phyloP scores from a whole-genome alignment of 2,888 invertebrate genomes.

The Caenorhabditis becei region DNA sequence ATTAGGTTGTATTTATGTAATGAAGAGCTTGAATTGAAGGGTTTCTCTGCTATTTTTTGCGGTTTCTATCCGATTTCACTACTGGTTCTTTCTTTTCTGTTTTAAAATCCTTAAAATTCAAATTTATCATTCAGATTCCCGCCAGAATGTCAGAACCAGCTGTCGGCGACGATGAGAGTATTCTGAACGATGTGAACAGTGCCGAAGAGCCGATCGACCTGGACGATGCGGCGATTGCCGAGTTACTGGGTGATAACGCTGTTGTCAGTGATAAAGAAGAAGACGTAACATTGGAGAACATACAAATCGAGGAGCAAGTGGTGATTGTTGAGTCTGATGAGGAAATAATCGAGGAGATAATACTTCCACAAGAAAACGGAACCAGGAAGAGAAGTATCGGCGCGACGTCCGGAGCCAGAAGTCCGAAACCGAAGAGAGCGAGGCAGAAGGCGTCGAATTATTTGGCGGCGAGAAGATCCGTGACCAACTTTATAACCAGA shows the following conservation, averaged over 20 bases:
- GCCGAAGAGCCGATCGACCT: too few species aligned
- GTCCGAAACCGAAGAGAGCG: not conserved
- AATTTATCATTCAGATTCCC: too few species aligned
- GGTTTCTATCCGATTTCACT: too few species aligned
- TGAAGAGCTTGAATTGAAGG: too few species aligned
- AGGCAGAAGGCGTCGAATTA: not conserved
- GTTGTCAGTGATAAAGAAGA: not conserved
- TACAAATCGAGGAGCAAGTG: not conserved
- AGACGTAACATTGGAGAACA: not conserved
- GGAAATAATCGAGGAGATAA: not conserved
- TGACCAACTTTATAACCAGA: not conserved
- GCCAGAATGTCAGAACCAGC: too few species aligned
- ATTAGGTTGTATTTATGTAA: constrained; percentile 5
- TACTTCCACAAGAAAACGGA: not conserved
- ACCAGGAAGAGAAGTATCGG: not conserved
- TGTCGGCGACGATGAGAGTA: too few species aligned
- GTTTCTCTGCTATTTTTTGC: too few species aligned
- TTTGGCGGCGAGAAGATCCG: not conserved
- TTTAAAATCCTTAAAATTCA: too few species aligned
- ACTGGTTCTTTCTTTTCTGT: too few species aligned
- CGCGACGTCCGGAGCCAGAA: not conserved
- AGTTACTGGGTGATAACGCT: not conserved
- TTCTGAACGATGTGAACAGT: too few species aligned
- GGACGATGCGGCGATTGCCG: not conserved
- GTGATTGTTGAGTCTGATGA: not conserved